Evolutionary conservation across 1,140 invertebrate species (phyloP), one percentile per base, ranked within the genome.

Genomic region (Dolichoris vasculosae): DNA sequence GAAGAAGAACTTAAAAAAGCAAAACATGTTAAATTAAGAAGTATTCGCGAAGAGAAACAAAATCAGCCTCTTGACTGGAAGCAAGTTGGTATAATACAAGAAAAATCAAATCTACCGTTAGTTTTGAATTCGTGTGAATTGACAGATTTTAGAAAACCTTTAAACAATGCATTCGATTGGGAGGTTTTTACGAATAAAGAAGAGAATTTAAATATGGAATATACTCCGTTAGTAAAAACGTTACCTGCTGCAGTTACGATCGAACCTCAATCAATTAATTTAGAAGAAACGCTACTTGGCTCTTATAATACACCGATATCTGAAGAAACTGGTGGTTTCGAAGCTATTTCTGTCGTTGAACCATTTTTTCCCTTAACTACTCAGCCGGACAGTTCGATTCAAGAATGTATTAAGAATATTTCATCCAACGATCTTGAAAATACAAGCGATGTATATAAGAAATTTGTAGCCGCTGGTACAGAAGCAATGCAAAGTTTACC

Each of bases 301-400:
- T 80, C 91, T 9, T 88, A 93, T 51, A 92, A 90, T 48, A 90
- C 89, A 48, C 91, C 92, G 2, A 92, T 95, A 83, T 92, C 93
- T 38, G 93, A 94, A 85, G 92, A 94, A 59, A 94, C 94, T 0
- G 90, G 93, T 43, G 93, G 95, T n/a, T 94, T 96, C 86, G 95
- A 95, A 89, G 93, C 93, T 69, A 94, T 95, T 48, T 93, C 95
- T n/a, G 94, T 95, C 88, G 93, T 95, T 63, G 94, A 94, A 85
- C 95, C 95, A 40, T 93, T 96, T 80, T 94, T 93, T 78, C 94
- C 95, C 40, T 90, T 95, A 55, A 94, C 94, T 64, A 90, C 92
- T 11, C 90, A 94, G 55, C 94, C 94, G 0, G 92, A 94, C 30
- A 90, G 83, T 3, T 46, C 30, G 35, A 73, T 93, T 48, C 90